phyloP scores from a whole-genome alignment of 92 coral and sea anemone genomes.

The Porites rus region DNA sequence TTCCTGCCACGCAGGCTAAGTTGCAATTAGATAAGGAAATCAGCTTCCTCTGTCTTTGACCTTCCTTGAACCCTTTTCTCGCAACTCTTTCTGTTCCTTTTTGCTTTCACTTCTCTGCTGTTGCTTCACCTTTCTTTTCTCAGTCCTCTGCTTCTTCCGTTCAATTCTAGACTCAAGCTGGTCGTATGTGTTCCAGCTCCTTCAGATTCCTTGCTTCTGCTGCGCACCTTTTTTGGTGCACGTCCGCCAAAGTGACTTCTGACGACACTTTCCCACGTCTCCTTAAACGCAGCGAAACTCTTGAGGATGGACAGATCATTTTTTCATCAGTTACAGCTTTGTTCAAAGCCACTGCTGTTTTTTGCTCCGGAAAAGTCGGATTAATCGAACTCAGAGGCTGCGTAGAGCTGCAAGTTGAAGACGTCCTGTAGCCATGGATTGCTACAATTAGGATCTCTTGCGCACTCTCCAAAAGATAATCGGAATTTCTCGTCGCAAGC shows the following conservation, averaged over 20 bases:
- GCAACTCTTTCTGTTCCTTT: neutral
- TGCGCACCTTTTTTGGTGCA: conserved; percentile 3
- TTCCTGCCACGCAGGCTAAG: neutral
- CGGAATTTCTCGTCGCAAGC: neutral
- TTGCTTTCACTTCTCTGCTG: conserved; percentile 9
- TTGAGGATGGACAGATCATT: conserved; percentile 17
- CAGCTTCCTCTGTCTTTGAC: conserved; percentile 19
- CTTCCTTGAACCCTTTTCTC: neutral
- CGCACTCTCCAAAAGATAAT: conserved; percentile 26
- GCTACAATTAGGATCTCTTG: conserved; percentile 39
- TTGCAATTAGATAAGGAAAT: neutral
- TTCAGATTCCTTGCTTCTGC: conserved; percentile 27
- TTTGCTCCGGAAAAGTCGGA: neutral
- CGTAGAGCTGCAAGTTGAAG: conserved; percentile 4
- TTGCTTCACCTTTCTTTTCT: neutral
- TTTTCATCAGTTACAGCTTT: conserved; percentile 7
- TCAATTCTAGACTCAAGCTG: conserved; percentile 6
- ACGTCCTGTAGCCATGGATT: neutral
- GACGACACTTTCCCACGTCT: neutral
- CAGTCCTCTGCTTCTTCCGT: neutral
- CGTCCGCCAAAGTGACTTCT: neutral
- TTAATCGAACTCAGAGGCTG: conserved; percentile 21
- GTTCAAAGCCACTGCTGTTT: conserved; percentile 18
- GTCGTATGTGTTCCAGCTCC: conserved; percentile 7
- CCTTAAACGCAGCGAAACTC: conserved; percentile 18